Conservation (phyloP, 2,113 vertebrate genomes). For the Oncorhynchus nerka region DNA sequence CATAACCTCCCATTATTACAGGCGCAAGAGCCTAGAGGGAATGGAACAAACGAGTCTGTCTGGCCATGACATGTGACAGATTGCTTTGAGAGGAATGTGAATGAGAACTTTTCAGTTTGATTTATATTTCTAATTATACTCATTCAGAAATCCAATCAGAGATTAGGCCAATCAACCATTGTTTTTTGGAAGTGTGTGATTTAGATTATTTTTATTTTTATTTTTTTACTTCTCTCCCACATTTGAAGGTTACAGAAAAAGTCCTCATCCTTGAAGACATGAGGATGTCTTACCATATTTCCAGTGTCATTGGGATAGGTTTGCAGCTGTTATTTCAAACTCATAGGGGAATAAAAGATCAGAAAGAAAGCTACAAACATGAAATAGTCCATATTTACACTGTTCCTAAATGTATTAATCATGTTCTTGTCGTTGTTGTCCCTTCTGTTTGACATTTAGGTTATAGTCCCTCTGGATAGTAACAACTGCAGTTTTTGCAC, state of each 20-base stretch:
- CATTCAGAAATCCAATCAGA: slow-evolving; percentile 14
- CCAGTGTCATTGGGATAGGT: neutral
- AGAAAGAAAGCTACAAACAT: too few species aligned
- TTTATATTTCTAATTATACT: slow-evolving; percentile 24
- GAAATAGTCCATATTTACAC: neutral
- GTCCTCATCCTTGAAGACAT: neutral
- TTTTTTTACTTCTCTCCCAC: neutral
- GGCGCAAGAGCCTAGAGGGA: neutral
- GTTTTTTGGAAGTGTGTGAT: slow-evolving; percentile 12
- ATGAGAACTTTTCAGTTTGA: slow-evolving; percentile 24
- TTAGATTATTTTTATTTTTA: too few species aligned
- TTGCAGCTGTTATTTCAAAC: neutral
- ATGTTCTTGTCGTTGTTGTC: neutral
- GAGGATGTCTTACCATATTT: neutral
- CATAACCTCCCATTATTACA: neutral
- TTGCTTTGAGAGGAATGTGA: slow-evolving; percentile 20
- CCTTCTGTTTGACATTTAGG: neutral
- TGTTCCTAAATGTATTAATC: neutral
- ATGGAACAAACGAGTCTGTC: slow-evolving; percentile 1
- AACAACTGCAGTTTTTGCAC: too few species aligned
- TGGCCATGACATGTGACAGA: slow-evolving; percentile 6
- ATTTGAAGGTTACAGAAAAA: slow-evolving; percentile 11
- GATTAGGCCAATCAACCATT: slow-evolving; percentile 9
- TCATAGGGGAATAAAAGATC: neutral
- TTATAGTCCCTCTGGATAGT: too few species aligned